Evolutionary conservation across 2,113 vertebrate genomes (phyloP).

Genomic region (Cryptotis parvus): DNA sequence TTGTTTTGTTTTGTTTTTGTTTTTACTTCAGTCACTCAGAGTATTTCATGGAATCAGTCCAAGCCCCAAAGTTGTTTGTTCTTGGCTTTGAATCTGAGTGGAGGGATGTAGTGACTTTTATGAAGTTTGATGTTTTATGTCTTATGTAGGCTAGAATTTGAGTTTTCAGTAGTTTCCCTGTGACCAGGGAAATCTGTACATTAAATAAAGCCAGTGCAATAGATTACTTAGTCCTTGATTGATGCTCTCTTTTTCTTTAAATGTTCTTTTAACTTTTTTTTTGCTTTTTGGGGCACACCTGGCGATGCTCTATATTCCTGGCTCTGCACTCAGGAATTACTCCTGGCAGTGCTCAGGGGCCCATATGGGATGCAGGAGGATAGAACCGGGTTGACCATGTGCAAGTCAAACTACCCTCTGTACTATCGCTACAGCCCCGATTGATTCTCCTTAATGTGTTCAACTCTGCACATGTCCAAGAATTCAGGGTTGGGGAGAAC

Average conservation of each 20-base stretch:
- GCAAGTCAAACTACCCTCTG: too few species aligned
- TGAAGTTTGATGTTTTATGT: constrained; percentile 54
- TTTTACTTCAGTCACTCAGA: constrained; percentile 44
- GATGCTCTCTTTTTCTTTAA: too few species aligned
- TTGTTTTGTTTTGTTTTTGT: background rate
- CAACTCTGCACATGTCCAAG: background rate
- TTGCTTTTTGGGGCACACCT: too few species aligned
- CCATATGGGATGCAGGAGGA: too few species aligned
- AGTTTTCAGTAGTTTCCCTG: background rate
- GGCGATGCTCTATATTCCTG: too few species aligned
- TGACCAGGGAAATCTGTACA: constrained; percentile 36
- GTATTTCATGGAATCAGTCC: constrained; percentile 64
- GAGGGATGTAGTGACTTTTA: constrained; percentile 48
- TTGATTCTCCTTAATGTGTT: constrained; percentile 20
- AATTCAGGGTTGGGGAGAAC: background rate
- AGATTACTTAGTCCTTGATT: too few species aligned
- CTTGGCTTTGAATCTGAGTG: constrained; percentile 52
- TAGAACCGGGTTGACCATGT: too few species aligned
- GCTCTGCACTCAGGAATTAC: too few species aligned
- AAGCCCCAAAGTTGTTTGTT: constrained; percentile 38
- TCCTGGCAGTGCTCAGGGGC: too few species aligned
- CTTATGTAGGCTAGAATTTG: constrained; percentile 15
- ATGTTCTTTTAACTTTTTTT: too few species aligned
- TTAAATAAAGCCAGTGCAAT: constrained; percentile 48
- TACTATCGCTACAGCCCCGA: too few species aligned